These are phyloP conservation scores for Oreocharis arfaki DNA, from an alignment of 2,113 vertebrate genomes.

Conservation along the genomic window DNA sequence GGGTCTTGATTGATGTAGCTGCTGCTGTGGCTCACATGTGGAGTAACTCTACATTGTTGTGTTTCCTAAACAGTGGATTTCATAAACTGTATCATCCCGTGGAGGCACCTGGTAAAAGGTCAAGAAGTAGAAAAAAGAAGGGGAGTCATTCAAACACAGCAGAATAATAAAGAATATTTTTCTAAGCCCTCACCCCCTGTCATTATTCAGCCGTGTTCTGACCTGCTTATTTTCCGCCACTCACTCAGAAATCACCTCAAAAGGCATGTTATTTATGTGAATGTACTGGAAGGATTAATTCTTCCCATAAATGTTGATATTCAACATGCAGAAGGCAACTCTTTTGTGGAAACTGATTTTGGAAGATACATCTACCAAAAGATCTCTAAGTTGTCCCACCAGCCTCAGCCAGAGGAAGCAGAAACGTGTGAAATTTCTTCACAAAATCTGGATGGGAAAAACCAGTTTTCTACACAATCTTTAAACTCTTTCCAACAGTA, in stretches of 20 bases:
- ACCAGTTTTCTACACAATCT: background rate
- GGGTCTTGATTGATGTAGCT: background rate
- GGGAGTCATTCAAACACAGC: background rate
- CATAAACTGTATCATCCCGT: background rate
- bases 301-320: background rate
- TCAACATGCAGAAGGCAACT: background rate
- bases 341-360: background rate
- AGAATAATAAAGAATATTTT: background rate
- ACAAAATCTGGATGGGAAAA: background rate
- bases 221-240: background rate
- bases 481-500: background rate
- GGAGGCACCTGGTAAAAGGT: background rate
- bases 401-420: background rate
- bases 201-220: background rate
- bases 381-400: background rate
- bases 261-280: background rate
- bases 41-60: background rate
- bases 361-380: background rate
- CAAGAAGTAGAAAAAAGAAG: background rate
- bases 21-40: background rate
- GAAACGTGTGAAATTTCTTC: background rate
- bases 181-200: background rate
- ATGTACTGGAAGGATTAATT: background rate
- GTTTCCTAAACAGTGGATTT: conserved; percentile 9
- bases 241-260: background rate